A percentile compares a stretch with the other conserved stretches of the same genome.
phyloP scores from a whole-genome alignment of 2,888 invertebrate genomes.

The Polylopha cassiicola region DNA sequence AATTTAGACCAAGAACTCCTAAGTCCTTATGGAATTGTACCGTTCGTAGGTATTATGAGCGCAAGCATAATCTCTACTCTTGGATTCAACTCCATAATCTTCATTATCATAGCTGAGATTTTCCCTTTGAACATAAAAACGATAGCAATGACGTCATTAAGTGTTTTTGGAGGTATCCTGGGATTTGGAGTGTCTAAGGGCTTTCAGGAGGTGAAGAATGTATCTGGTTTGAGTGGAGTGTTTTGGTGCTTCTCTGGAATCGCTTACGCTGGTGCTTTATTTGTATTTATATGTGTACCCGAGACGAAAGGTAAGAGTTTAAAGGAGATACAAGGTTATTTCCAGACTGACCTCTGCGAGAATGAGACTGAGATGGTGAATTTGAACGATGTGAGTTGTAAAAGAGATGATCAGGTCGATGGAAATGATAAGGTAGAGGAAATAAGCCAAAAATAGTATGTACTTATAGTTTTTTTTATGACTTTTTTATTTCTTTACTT shows the following conservation, averaged over 20 bases:
- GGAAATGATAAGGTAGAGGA: conserved; percentile 23
- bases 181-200: conserved; percentile 68
- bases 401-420: conserved; percentile 7
- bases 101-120: conserved; percentile 70
- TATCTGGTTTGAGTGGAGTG: conserved; percentile 61
- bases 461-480: no score
- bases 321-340: conserved; percentile 70
- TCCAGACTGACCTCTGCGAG: conserved; percentile 58
- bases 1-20: conserved; percentile 33
- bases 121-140: conserved; percentile 77
- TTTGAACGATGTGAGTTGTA: conserved; percentile 22
- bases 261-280: conserved; percentile 63
- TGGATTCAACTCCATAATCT: conserved; percentile 69
- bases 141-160: conserved; percentile 64
- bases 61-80: conserved; percentile 42
- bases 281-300: conserved; percentile 67
- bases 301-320: conserved; percentile 78
- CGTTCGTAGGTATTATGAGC: conserved; percentile 58
- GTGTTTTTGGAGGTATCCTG: conserved; percentile 61
- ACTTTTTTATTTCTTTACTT: no score
- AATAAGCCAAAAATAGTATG: conserved; percentile 2
- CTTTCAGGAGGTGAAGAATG: conserved; percentile 67
- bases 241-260: conserved; percentile 66
- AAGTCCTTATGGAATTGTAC: conserved; percentile 46
- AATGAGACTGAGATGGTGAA: conserved; percentile 30